Evolutionary conservation across 2,113 vertebrate species (phyloP).

Genomic region (Triplophysa dalaica): DNA sequence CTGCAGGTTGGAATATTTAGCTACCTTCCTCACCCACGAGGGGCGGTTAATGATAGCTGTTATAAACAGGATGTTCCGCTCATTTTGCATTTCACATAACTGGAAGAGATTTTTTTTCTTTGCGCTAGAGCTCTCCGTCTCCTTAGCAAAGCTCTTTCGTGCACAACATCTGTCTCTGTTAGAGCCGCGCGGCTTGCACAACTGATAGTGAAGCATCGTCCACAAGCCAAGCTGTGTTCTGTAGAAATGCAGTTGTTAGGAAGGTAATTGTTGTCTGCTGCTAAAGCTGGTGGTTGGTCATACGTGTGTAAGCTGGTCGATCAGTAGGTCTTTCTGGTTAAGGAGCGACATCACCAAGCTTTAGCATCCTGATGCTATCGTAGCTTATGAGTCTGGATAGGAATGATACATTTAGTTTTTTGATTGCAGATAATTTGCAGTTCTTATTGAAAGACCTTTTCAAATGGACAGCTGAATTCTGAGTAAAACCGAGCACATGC

Average conservation of each 20-base stretch:
- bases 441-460: too few relatives aligned
- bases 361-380: too few relatives aligned
- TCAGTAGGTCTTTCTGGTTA: too few relatives aligned
- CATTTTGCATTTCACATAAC: slow-evolving; percentile 20
- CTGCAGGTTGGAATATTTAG: background rate
- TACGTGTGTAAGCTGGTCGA: too few relatives aligned
- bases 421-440: too few relatives aligned
- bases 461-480: background rate
- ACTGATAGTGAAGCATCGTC: slow-evolving; percentile 38
- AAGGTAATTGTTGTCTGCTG: background rate
- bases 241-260: background rate
- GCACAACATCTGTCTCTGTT: slow-evolving; percentile 19
- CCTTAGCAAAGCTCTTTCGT: background rate
- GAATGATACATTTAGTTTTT: too few relatives aligned
- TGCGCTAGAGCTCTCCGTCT: background rate
- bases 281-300: background rate
- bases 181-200: background rate
- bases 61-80: background rate
- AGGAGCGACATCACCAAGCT: too few relatives aligned
- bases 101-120: background rate
- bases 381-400: too few relatives aligned
- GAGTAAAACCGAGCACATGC: background rate
- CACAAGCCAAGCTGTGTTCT: slow-evolving; percentile 24
- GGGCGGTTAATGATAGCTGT: background rate
- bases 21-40: background rate